Evolutionary conservation across 30 jellyfish, hydroid and myxozoan genomes (phyloP).

Genomic region (Hydra vulgaris): DNA sequence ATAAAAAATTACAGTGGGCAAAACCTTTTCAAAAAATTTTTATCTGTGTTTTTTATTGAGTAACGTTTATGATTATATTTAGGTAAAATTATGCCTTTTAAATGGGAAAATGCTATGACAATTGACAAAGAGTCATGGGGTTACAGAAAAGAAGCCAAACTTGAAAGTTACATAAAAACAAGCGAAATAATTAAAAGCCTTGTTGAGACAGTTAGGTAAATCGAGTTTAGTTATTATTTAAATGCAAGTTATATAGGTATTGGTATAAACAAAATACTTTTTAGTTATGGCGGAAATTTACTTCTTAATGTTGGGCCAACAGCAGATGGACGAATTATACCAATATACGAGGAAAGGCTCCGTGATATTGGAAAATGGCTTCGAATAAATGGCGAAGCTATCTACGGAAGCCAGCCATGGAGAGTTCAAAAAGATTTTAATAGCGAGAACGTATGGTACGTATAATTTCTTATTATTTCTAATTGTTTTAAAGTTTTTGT

Average conservation of each 20-base stretch:
- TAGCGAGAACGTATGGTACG: constrained; percentile 22
- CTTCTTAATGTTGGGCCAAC: constrained; percentile 49
- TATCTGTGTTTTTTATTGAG: too few species aligned
- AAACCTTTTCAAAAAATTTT: too few species aligned
- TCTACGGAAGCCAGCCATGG: constrained; percentile 40
- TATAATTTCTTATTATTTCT: neutral
- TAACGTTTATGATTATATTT: too few species aligned
- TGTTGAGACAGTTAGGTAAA: constrained; percentile 35
- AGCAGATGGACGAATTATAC: constrained; percentile 38
- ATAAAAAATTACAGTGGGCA: too few species aligned
- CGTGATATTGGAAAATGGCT: constrained; percentile 41
- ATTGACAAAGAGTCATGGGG: constrained; percentile 41
- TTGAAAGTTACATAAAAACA: neutral
- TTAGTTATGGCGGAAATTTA: constrained; percentile 41
- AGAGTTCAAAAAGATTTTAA: constrained; percentile 29
- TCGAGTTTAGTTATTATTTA: too few species aligned
- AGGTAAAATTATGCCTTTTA: constrained; percentile 21
- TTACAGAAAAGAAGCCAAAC: constrained; percentile 31
- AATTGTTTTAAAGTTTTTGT: neutral
- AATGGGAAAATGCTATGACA: constrained; percentile 44
- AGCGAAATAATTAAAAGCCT: constrained; percentile 19
- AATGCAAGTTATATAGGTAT: too few species aligned
- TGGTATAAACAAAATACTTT: constrained; percentile 6
- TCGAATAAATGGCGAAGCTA: constrained; percentile 40
- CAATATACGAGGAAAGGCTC: constrained; percentile 40